Evolutionary conservation across 2,113 vertebrate species (phyloP).

Genomic region (Antigone vipio): DNA sequence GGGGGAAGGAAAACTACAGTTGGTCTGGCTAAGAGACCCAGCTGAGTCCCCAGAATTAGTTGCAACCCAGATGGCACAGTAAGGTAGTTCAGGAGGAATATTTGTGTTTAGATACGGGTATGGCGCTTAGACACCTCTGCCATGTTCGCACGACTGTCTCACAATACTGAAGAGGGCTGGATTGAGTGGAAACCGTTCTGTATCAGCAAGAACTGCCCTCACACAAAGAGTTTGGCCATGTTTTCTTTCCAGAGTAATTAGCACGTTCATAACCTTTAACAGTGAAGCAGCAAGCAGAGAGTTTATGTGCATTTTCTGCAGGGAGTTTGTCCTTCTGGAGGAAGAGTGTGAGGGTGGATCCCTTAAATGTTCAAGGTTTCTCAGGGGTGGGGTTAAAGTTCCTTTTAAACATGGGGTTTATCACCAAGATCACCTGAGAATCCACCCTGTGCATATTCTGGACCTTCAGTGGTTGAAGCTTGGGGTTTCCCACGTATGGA

Average conservation of each 20-base stretch:
- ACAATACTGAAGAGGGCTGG: background rate
- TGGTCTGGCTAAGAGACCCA: background rate
- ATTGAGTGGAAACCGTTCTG: background rate
- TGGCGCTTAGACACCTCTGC: background rate
- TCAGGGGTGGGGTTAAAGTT: background rate
- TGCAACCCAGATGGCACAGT: background rate
- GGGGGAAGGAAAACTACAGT: background rate
- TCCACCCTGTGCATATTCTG: background rate
- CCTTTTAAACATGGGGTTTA: background rate
- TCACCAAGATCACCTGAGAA: background rate
- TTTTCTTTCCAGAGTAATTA: background rate
- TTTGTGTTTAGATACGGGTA: background rate
- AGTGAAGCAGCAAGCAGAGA: background rate
- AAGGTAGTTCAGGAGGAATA: background rate
- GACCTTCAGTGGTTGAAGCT: background rate
- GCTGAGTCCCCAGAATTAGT: background rate
- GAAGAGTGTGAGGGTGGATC: background rate
- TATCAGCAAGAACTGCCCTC: background rate
- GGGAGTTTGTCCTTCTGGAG: background rate
- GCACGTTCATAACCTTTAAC: background rate
- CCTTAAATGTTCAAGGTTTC: background rate
- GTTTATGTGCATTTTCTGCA: background rate
- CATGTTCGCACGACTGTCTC: background rate
- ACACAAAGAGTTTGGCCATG: accelerated
- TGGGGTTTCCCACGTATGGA: background rate